A percentile compares a stretch with the other conserved stretches of the same genome.
Evolutionary conservation across 2,888 invertebrate species (phyloP).

Genomic region (Dasypogon diadema): DNA sequence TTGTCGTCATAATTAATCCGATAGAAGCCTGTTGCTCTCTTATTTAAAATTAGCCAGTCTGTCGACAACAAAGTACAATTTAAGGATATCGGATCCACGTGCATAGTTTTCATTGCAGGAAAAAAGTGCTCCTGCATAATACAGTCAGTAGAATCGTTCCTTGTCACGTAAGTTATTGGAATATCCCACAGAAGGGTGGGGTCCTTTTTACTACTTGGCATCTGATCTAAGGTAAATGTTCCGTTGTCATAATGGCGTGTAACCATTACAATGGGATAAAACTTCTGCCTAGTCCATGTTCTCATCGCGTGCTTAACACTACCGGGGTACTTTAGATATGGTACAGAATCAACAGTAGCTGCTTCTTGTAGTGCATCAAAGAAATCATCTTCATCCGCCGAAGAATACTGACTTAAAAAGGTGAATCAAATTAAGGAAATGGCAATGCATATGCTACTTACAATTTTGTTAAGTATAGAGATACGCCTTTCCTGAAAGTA

Average conservation of each 20-base stretch:
- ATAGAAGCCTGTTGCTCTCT: slow-evolving; percentile 69
- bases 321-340: slow-evolving; percentile 59
- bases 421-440: not conserved
- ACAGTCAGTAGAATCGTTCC: slow-evolving; percentile 60
- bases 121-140: slow-evolving; percentile 59
- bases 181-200: slow-evolving; percentile 63
- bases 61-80: slow-evolving; percentile 49
- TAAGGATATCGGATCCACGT: not conserved
- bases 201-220: slow-evolving; percentile 58
- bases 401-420: slow-evolving; percentile 16
- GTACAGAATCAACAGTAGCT: slow-evolving; percentile 59
- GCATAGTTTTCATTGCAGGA: not conserved
- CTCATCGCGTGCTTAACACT: slow-evolving; percentile 71
- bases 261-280: slow-evolving; percentile 73
- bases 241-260: slow-evolving; percentile 69
- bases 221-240: slow-evolving; percentile 72
- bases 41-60: slow-evolving; percentile 67
- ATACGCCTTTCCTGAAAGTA: slow-evolving; percentile 55
- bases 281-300: slow-evolving; percentile 74
- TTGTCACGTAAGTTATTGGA: slow-evolving; percentile 64
- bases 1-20: slow-evolving; percentile 78
- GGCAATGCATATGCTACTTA: too few species aligned
- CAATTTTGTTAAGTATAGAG: slow-evolving; percentile 59
- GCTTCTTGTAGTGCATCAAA: slow-evolving; percentile 62
- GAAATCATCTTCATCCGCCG: slow-evolving; percentile 58